Evolutionary conservation across 2,888 invertebrate genomes (phyloP).

Genomic region (Harpalus rufipes): DNA sequence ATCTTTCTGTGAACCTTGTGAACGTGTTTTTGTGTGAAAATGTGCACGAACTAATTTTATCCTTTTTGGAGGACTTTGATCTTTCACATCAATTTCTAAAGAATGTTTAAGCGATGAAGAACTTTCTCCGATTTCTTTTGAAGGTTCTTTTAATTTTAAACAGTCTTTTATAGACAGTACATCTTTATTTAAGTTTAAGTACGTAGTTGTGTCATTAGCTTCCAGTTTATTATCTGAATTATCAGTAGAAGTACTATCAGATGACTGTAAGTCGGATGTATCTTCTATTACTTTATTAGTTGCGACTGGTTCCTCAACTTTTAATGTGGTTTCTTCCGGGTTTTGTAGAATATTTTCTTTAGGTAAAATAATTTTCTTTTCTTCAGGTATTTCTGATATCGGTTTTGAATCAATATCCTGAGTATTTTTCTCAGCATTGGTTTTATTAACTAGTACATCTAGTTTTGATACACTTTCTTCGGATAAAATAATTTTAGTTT

Average conservation of each 20-base stretch:
- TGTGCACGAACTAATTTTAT: slow-evolving; percentile 63
- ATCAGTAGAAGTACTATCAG: neutral
- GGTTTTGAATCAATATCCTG: no score
- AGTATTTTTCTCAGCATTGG: no score
- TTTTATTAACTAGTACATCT: neutral
- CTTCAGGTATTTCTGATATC: slow-evolving; percentile 12
- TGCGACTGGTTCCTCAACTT: neutral
- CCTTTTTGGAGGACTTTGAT: slow-evolving; percentile 59
- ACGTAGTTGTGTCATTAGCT: neutral
- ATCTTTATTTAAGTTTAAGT: slow-evolving; percentile 1
- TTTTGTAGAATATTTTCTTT: neutral
- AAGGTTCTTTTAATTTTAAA: slow-evolving; percentile 65
- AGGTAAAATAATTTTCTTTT: no score
- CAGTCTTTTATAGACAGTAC: slow-evolving; percentile 27
- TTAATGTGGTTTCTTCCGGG: no score
- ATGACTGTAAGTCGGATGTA: slow-evolving; percentile 3
- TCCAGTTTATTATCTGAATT: slow-evolving; percentile 3
- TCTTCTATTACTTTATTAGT: neutral
- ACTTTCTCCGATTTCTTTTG: slow-evolving; percentile 29
- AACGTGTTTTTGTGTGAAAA: neutral
- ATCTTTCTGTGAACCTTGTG: neutral
- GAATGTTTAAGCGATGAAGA: slow-evolving; percentile 25
- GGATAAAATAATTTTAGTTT: no score
- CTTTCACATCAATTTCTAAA: slow-evolving; percentile 24
- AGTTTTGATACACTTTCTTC: no score